phyloP scores from a whole-genome alignment of 2,888 invertebrate genomes.

The Dorcus hopei region DNA sequence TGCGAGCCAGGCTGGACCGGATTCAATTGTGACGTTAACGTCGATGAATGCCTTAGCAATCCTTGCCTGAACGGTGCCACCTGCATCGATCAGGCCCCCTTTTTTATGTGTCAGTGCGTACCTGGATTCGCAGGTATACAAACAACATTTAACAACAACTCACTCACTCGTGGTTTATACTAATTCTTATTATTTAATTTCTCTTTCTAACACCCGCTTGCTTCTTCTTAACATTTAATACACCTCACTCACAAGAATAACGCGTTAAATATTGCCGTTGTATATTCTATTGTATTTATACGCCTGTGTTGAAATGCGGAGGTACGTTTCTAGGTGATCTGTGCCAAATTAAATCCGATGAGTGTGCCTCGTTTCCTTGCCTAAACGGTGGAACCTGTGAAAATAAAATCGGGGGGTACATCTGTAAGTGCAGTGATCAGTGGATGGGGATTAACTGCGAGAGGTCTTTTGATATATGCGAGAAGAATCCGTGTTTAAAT shows the following conservation, averaged over 20 bases:
- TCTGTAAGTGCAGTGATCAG: conserved; percentile 57
- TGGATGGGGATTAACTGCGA: conserved; percentile 60
- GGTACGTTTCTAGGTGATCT: conserved; percentile 48
- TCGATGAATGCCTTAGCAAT: conserved; percentile 56
- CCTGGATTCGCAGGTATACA: conserved; percentile 56
- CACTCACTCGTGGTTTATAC: background rate
- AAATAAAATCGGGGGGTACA: conserved; percentile 53
- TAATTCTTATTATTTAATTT: conserved; percentile 2
- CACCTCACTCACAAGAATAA: too few relatives aligned
- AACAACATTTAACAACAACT: background rate
- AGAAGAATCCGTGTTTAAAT: conserved; percentile 59
- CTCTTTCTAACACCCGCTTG: background rate
- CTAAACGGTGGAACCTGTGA: conserved; percentile 55
- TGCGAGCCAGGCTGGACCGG: conserved; percentile 71
- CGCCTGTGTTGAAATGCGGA: too few relatives aligned
- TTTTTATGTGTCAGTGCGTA: conserved; percentile 58
- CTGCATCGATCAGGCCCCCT: conserved; percentile 55
- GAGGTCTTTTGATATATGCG: conserved; percentile 56
- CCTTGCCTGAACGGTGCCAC: conserved; percentile 66
- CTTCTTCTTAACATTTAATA: too few relatives aligned
- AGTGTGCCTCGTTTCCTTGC: conserved; percentile 54
- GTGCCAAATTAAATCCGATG: conserved; percentile 55
- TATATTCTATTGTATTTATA: too few relatives aligned
- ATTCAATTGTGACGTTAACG: conserved; percentile 54
- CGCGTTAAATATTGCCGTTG: too few relatives aligned